These are phyloP conservation scores for Strigamia transsilvanica DNA, from an alignment of 2,888 invertebrate species.

Conservation along the genomic window DNA sequence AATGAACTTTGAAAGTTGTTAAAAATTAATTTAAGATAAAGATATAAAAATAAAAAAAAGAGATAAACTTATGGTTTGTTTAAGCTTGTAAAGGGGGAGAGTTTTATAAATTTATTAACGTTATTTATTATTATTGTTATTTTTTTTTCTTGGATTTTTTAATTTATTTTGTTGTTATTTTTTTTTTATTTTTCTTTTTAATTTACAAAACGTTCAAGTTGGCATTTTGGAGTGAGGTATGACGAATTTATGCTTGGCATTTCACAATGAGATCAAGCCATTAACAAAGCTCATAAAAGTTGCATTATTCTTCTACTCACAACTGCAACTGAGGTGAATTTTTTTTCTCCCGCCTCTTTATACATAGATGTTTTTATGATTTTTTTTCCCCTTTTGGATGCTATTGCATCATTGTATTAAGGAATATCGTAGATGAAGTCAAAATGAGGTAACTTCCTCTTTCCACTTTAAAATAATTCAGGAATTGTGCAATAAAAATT, in stretches of 20 bases:
- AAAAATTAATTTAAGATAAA: slow-evolving; percentile 20
- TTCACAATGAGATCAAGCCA: slow-evolving; percentile 43
- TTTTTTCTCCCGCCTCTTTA: not conserved
- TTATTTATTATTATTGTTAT: not conserved
- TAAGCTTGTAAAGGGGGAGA: not conserved
- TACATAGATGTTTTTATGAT: not conserved
- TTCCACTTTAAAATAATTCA: not conserved
- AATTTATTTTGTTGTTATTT: not conserved
- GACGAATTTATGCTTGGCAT: slow-evolving; percentile 43
- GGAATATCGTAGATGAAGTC: slow-evolving; percentile 1
- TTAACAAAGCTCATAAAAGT: slow-evolving; percentile 44
- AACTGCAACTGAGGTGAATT: not conserved
- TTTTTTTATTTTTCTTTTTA: not conserved
- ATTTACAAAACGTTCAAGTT: slow-evolving; percentile 17
- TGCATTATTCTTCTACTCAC: slow-evolving; percentile 23
- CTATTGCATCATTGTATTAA: slow-evolving; percentile 2
- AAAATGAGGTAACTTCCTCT: slow-evolving; percentile 32
- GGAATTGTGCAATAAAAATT: slow-evolving; percentile 4
- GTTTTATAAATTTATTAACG: not conserved
- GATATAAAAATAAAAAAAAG: slow-evolving; percentile 1
- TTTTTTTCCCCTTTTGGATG: not conserved
- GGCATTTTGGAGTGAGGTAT: slow-evolving; percentile 41
- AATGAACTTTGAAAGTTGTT: slow-evolving; percentile 43
- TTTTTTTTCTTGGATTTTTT: not conserved
- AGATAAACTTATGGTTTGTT: not conserved